Base-by-base conservation (phyloP, 1,140 invertebrate species). In the Caerostris extrusa region DNA sequence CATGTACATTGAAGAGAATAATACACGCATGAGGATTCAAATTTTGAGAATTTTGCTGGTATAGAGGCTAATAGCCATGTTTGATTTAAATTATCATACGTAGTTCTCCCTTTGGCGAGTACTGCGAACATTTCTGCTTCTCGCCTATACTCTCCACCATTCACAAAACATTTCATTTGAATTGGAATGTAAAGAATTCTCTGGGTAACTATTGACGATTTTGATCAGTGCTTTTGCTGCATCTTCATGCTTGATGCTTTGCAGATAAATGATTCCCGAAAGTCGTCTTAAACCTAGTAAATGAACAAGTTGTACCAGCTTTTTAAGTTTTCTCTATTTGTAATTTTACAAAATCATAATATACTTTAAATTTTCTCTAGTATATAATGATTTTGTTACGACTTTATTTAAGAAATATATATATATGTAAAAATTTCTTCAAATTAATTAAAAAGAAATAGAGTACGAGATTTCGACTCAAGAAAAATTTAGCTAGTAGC, bases 61-160 rank as follows among this genome's bases (percentile, higher is more conserved):
- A 90, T 92, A 55, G 89, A 81, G 10, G 93, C 88, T 19, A 95
- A 69, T 10, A 93, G 82, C 91, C 92, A 94, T 61, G 95, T 95
- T 64, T 95, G 94, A 93, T 95, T 95, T 77, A 95, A 95, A 19
- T 95, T 95, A 60, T 95, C 94, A 91, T 95, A 96, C n/a, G 96
- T 96, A 82, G 96, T 96, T 95, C 96, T 97, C 95, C 96, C n/a
- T 96, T 94, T 97, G 96, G 93, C 97, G 96, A 90, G 96, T 97
- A 95, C 97, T 97, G 71, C 97, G 96, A 58, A 97, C 94, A 85
- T 91, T 91, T n/a, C 19, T 91, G 89, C 67, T 91, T 91, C 10
- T 94, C 90, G 12, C 87, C 94, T 10, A 86, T 67, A 17, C 50
- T 71, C 10, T 86, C 81, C 64, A 7, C 85, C 94, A 91, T 94